phyloP scores from a whole-genome alignment of 2,888 invertebrate genomes.

The Chloroclysta siterata region DNA sequence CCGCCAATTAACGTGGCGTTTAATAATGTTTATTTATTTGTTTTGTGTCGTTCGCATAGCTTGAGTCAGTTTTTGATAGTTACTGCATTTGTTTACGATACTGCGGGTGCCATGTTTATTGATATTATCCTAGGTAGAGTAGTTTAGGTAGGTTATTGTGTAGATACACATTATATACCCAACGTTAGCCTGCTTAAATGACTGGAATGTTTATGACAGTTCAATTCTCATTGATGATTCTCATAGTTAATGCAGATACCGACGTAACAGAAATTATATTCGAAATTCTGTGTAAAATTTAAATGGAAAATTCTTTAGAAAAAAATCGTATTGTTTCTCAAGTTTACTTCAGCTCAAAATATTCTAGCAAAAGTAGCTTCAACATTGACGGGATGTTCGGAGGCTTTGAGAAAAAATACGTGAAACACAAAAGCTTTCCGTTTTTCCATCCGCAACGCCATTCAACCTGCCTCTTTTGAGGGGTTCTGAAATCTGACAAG shows the following conservation, averaged over 20 bases:
- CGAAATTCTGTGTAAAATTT: background rate
- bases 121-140: background rate
- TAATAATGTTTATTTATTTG: slow-evolving; percentile 37
- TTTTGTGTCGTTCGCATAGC: slow-evolving; percentile 31
- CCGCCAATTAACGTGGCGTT: slow-evolving; percentile 40
- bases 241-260: too few species aligned
- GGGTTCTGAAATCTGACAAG: background rate
- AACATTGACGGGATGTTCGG: slow-evolving; percentile 11
- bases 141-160: too few species aligned
- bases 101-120: slow-evolving; percentile 11
- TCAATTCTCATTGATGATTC: background rate
- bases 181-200: background rate
- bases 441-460: slow-evolving; percentile 8
- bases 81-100: slow-evolving; percentile 15
- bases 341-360: background rate
- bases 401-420: slow-evolving; percentile 18
- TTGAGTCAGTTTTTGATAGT: slow-evolving; percentile 19
- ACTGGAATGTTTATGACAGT: background rate
- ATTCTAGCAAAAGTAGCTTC: slow-evolving; percentile 5
- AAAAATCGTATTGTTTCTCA: slow-evolving; percentile 5
- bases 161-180: too few species aligned
- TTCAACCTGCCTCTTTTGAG: slow-evolving; percentile 3
- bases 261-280: too few species aligned
- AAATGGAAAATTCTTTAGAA: background rate
- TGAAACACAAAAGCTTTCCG: slow-evolving; percentile 20